Base-by-base conservation (phyloP, 2,888 invertebrate genomes). In the Agonopterix subpropinquella region DNA sequence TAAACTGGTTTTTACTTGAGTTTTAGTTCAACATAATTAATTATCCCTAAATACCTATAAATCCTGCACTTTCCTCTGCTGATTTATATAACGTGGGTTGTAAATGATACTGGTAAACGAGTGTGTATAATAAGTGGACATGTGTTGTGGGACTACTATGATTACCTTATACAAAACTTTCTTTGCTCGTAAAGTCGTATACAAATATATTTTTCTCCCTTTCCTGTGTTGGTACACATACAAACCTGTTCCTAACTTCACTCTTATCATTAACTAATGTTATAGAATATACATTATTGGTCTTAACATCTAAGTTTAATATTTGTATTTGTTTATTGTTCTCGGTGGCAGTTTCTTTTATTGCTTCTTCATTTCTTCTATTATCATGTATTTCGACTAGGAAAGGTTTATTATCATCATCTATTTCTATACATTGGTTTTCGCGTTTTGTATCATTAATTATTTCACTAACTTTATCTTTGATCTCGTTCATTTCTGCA, bases 301-400 rank as follows among this genome's bases (percentile, higher is more conserved):
- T 87, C 64, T 87, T 88, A 63, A 82, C 78, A 67, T 88, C 88
- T 84, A 88, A 62, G 62, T 88, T 88, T 57, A 88, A 75, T 83
- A 88, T 87, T 77, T 88, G 88, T 79, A 87, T 80, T 60, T 86
- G 85, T 71, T 85, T 87, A 83, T 85, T 86, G 77, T 85, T 84
- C 71, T 85, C 81, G 56, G 61, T 73, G 61, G 64, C 72, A 65
- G 70, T 69, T 41, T 65, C 66, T 35, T 48, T 55, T 56, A 54
- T 53, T 49, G 57, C 62, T 51, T 58, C 50, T 52, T 72, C 70
- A 45, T 74, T 66, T 49, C 57, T 49, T 45, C 62, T 58, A 52
- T 68, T 57, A 54, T 77, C 67, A 48, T 80, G 76, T 49, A 80
- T 62, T 49, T 80, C 77, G 2, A 69, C 73, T 53, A 69, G 58